phyloP scores from a whole-genome alignment of 1,140 invertebrate genomes.

The Lepidurus apus region DNA sequence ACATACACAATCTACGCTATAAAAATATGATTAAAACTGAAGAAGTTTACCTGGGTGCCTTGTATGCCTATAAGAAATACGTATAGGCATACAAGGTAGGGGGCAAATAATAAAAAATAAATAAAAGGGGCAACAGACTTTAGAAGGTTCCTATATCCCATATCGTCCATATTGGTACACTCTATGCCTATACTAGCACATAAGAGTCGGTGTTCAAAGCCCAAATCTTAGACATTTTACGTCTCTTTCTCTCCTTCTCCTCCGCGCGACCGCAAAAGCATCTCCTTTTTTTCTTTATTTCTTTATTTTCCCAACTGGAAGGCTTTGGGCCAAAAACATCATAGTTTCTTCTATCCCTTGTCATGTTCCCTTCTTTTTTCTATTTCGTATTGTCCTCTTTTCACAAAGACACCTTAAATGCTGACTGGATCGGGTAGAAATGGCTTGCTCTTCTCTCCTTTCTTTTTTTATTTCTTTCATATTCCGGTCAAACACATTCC shows the following conservation, averaged over 20 bases:
- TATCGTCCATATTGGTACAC: neutral
- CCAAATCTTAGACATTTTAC: neutral
- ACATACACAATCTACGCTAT: too few relatives aligned
- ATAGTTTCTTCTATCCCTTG: neutral
- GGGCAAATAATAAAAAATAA: too few relatives aligned
- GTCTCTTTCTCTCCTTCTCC: neutral
- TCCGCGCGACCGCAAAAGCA: neutral
- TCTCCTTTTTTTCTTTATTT: neutral
- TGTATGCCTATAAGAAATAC: too few relatives aligned
- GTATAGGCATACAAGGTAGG: too few relatives aligned
- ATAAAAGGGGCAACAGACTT: too few relatives aligned
- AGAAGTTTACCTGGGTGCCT: too few relatives aligned
- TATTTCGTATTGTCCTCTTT: neutral
- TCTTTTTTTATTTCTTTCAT: neutral
- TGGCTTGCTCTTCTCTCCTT: neutral
- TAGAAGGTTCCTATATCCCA: neutral
- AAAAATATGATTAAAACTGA: too few relatives aligned
- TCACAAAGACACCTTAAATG: slow-evolving; percentile 19
- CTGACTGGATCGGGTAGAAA: neutral
- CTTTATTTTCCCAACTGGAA: neutral
- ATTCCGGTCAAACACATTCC: neutral
- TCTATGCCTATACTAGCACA: neutral
- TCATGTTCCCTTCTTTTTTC: neutral
- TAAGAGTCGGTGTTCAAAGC: neutral
- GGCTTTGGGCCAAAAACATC: neutral